Evolutionary conservation across 2,888 invertebrate genomes (phyloP).

Genomic region (Tiphia femorata): DNA sequence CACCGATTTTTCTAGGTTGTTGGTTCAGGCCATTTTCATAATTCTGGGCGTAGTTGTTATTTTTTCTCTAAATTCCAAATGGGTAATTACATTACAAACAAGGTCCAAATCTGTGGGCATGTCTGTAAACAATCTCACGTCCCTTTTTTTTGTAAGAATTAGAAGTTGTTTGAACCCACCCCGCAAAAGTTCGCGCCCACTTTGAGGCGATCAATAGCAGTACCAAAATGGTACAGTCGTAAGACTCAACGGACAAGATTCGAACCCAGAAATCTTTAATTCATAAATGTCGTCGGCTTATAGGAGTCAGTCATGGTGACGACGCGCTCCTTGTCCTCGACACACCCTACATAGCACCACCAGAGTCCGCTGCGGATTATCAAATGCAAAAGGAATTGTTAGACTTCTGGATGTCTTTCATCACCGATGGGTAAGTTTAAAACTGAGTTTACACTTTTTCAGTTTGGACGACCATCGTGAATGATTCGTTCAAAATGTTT

Average conservation of each 20-base stretch:
- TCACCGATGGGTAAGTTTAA: slow-evolving; percentile 73
- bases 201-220: no score
- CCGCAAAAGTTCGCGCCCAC: slow-evolving; percentile 68
- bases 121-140: no score
- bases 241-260: not conserved
- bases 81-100: no score
- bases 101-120: no score
- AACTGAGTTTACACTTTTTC: no score
- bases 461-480: no score
- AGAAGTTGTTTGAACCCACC: no score
- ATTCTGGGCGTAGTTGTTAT: no score
- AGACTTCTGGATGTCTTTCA: slow-evolving; percentile 73
- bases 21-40: no score
- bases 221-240: not conserved
- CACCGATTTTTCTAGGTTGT: no score
- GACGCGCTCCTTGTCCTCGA: slow-evolving; percentile 73
- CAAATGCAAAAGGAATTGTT: slow-evolving; percentile 71
- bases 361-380: slow-evolving; percentile 68
- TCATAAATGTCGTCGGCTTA: slow-evolving; percentile 4
- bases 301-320: slow-evolving; percentile 78
- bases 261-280: not conserved
- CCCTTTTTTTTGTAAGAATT: no score
- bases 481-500: not conserved
- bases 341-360: slow-evolving; percentile 56
- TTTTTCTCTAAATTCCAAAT: no score